Percentiles rank a stretch among this genome's conserved stretches.
Evolutionary conservation across 2,797 vertebrate genomes (phyloP).

Genomic region (Lacerta viridis): DNA sequence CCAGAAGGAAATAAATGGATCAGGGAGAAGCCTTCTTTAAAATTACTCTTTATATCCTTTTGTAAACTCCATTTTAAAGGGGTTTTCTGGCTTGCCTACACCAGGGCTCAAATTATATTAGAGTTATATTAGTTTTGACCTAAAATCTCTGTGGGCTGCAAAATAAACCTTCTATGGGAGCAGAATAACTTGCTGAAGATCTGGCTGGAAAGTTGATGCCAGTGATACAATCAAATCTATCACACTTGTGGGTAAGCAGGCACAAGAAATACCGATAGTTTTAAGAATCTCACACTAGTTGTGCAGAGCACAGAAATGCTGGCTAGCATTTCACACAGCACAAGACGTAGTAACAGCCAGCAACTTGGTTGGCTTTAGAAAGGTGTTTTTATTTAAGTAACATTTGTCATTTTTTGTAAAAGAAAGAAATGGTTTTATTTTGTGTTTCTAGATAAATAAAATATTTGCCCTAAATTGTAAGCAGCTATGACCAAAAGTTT

Average conservation of each 20-base stretch:
- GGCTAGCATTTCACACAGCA: not conserved
- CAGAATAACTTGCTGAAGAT: not conserved
- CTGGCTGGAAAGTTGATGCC: not conserved
- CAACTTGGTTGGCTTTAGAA: too few relatives aligned
- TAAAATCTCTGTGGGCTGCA: not conserved
- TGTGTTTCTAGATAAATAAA: constrained; percentile 86
- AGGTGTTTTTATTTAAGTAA: constrained; percentile 84
- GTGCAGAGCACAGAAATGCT: not conserved
- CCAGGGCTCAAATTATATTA: not conserved
- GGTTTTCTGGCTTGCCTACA: not conserved
- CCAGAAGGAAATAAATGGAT: constrained; percentile 3
- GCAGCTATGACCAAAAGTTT: constrained; percentile 69
- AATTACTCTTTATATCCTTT: not conserved
- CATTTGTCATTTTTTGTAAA: constrained; percentile 69
- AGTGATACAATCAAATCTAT: not conserved
- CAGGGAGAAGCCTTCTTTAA: not conserved
- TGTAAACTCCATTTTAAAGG: not conserved
- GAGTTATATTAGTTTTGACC: not conserved
- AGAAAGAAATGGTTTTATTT: constrained; percentile 82
- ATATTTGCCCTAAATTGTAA: constrained; percentile 81
- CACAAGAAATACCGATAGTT: not conserved
- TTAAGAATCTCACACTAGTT: not conserved
- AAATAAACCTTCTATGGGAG: not conserved
- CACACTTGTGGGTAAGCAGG: not conserved
- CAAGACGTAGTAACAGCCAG: too few relatives aligned